Percentiles rank a stretch among this genome's conserved stretches.
Evolutionary conservation across 1,140 invertebrate species (phyloP).

Genomic region (Penaeus japonicus): DNA sequence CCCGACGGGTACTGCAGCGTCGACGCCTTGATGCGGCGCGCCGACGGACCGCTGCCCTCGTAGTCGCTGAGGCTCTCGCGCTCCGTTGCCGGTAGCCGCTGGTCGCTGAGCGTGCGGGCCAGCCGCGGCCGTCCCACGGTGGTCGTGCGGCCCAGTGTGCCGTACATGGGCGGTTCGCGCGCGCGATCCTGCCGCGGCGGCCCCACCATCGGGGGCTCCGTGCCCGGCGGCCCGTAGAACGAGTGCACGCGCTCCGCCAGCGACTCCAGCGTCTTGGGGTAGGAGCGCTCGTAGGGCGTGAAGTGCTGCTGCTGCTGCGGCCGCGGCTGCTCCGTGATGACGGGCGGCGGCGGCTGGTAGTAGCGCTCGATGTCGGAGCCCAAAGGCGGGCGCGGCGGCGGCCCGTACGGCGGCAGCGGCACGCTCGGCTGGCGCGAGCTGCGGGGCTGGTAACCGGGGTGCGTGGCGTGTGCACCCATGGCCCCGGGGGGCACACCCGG

Average conservation of each 20-base stretch:
- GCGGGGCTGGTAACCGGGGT: conserved; percentile 57
- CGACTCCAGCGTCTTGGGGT: conserved; percentile 79
- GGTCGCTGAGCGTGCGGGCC: conserved; percentile 62
- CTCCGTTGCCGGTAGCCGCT: conserved; percentile 60
- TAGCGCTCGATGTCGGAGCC: conserved; percentile 63
- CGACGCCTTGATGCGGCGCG: conserved; percentile 47
- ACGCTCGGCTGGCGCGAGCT: conserved; percentile 31
- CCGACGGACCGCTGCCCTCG: conserved; percentile 53
- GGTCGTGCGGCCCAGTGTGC: conserved; percentile 52
- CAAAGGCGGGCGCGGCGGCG: conserved; percentile 31
- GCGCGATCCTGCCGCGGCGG: conserved; percentile 78
- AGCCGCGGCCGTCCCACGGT: conserved; percentile 68
- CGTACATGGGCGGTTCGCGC: conserved; percentile 62
- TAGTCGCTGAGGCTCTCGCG: conserved; percentile 59
- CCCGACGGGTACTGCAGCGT: conserved; percentile 59
- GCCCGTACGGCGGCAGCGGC: conserved; percentile 30
- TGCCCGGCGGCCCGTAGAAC: conserved; percentile 79
- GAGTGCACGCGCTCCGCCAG: conserved; percentile 80
- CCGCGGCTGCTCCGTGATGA: conserved; percentile 85
- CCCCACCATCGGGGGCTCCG: conserved; percentile 55
- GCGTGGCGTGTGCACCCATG: conserved; percentile 42
- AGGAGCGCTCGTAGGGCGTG: conserved; percentile 57
- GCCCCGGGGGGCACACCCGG: conserved; percentile 27
- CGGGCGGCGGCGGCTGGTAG: conserved; percentile 77
- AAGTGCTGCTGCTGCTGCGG: conserved; percentile 53